Evolutionary conservation across 2,888 invertebrate genomes (phyloP), one percentile per base, ranked within the genome.

Genomic region (Nymphalis c-album): DNA sequence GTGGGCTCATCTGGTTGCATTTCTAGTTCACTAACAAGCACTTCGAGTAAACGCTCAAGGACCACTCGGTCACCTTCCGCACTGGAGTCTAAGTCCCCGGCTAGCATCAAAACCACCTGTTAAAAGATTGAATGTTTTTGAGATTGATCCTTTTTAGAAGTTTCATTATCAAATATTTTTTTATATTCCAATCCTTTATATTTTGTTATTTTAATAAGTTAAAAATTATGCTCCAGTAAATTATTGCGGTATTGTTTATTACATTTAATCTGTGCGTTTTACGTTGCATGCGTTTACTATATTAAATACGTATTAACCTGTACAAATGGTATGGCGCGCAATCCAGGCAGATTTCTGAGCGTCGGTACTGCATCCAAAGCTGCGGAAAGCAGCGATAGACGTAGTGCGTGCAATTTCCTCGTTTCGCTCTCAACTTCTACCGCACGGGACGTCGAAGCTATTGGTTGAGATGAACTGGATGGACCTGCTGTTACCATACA

Each of bases 321-420:
- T 85, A 98, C 95, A 80, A 97, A 97, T 0, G 98, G 98, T 81
- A 98, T 97, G 22, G 97, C 96, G 70, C 97, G 93, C 8, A 97
- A 95, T 2, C 98, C 98, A 26, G 96, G 96, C 71, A 97, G 94
- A 59, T 94, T 93, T 74, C 95, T 94, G 64, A 98, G 88, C 60
- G 95, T 94, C 0, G 96, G 96, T 75, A 98, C 91, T 74, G 97
- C 95, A 69, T 96, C 95, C 60, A 97, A 94, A 55, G 97, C 94
- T 71, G 95, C 94, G 63, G 96, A 95, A 50, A 98, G 87, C 63
- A 98, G 90, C 26, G 95, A 93, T 61, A 96, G 85, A 0, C 96
- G 92, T 59, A 96, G 88, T 8, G 94, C 92, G 77, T 96, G 96
- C 40, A 96, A 85, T 69, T 89, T 90, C 71, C 95, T 93, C 0